phyloP scores from a whole-genome alignment of 2,113 vertebrate species.

The Trichechus manatus region DNA sequence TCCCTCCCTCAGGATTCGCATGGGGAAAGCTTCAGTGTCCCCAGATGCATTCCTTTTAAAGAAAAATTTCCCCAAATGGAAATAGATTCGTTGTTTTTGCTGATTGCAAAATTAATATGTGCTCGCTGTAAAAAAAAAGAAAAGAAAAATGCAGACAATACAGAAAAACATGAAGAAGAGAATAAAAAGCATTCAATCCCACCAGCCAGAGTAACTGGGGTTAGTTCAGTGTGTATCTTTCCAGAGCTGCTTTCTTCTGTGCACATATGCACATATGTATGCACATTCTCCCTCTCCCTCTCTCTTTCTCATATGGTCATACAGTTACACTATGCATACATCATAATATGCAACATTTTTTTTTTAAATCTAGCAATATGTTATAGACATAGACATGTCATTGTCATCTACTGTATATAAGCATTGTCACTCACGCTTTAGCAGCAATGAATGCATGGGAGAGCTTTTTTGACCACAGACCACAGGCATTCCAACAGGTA shows the following conservation, averaged over 20 bases:
- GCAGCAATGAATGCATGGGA: background rate
- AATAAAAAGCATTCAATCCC: background rate
- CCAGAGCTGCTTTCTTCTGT: background rate
- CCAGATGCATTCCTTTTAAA: slow-evolving; percentile 52
- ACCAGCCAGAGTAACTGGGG: background rate
- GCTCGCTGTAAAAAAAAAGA: background rate
- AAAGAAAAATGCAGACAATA: background rate
- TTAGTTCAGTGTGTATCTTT: background rate
- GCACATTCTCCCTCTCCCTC: background rate
- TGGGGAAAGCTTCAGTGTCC: slow-evolving; percentile 23
- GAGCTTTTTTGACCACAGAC: background rate
- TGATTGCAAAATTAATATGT: slow-evolving; percentile 63
- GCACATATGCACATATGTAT: background rate
- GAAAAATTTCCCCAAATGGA: slow-evolving; percentile 59
- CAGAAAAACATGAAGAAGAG: background rate
- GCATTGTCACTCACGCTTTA: background rate
- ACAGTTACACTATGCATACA: no score
- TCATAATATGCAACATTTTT: background rate
- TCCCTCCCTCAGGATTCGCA: slow-evolving; percentile 66
- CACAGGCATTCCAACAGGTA: background rate
- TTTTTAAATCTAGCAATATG: background rate
- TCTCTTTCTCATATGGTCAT: background rate
- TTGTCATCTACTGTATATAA: background rate
- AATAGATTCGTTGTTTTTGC: slow-evolving; percentile 52
- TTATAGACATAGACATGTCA: background rate